phyloP scores from a whole-genome alignment of 2,113 vertebrate species.

The Tonatia bakeri region DNA sequence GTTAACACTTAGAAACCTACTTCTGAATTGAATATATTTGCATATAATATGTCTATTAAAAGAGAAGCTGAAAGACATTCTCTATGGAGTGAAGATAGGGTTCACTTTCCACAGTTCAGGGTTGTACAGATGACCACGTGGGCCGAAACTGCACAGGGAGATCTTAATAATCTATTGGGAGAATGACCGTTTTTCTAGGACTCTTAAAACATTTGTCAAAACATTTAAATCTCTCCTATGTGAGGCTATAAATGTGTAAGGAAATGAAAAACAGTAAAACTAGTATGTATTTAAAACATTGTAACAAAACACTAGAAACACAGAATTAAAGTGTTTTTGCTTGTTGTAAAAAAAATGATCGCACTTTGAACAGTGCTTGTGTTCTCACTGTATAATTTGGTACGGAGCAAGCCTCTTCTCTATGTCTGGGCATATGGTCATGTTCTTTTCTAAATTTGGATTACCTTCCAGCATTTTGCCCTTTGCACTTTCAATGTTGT shows the following conservation, averaged over 20 bases:
- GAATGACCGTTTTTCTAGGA: not conserved
- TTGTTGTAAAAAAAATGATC: not conserved
- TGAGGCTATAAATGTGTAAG: not conserved
- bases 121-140: not conserved
- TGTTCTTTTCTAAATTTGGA: not conserved
- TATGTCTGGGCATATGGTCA: not conserved
- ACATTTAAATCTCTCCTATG: not conserved
- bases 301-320: not conserved
- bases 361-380: not conserved
- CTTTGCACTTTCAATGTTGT: not conserved
- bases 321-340: not conserved
- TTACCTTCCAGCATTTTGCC: not conserved
- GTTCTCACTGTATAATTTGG: not conserved
- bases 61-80: not conserved
- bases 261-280: not conserved
- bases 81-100: not conserved
- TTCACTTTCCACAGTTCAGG: not conserved
- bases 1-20: not conserved
- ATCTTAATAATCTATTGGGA: not conserved
- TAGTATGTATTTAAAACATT: not conserved
- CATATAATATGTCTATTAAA: not conserved
- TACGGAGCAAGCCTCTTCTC: not conserved
- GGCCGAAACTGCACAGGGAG: not conserved
- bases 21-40: not conserved
- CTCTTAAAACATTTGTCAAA: not conserved